Percentiles rank a stretch among this genome's conserved stretches.
Conservation (phyloP, 2,113 vertebrate genomes). For the Pluvianellus socialis region DNA sequence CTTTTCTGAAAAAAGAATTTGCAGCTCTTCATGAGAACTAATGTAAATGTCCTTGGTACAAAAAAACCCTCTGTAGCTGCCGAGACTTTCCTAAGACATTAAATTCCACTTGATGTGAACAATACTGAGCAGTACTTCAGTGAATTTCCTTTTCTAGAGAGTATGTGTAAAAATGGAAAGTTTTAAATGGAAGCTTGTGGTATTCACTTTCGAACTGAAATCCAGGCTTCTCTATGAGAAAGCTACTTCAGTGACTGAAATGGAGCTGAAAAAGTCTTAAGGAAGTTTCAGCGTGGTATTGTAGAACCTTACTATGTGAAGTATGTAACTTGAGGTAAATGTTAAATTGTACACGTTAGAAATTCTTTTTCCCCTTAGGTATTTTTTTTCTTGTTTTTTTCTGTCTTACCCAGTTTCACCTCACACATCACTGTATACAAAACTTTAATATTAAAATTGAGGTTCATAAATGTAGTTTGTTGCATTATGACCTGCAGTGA, state of each 20-base stretch:
- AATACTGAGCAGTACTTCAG: background rate
- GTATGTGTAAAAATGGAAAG: background rate
- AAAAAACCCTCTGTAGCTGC: background rate
- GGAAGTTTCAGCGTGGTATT: background rate
- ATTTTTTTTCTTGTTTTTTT: background rate
- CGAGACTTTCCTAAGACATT: background rate
- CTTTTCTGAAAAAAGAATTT: background rate
- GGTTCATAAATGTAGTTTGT: background rate
- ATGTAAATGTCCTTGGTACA: background rate
- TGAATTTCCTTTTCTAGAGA: background rate
- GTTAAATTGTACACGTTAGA: background rate
- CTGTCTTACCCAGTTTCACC: background rate
- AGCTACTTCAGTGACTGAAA: background rate
- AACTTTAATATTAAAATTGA: background rate
- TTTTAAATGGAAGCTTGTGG: background rate
- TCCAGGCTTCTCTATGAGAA: background rate
- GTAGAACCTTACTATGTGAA: background rate
- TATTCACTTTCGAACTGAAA: background rate
- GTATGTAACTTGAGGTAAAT: background rate
- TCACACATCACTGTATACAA: background rate
- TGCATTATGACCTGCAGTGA: background rate
- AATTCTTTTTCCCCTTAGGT: background rate
- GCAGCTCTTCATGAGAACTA: background rate
- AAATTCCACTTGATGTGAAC: background rate
- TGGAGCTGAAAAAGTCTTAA: background rate